Evolutionary conservation across 2,113 vertebrate genomes (phyloP).

Genomic region (Pungitius pungitius): DNA sequence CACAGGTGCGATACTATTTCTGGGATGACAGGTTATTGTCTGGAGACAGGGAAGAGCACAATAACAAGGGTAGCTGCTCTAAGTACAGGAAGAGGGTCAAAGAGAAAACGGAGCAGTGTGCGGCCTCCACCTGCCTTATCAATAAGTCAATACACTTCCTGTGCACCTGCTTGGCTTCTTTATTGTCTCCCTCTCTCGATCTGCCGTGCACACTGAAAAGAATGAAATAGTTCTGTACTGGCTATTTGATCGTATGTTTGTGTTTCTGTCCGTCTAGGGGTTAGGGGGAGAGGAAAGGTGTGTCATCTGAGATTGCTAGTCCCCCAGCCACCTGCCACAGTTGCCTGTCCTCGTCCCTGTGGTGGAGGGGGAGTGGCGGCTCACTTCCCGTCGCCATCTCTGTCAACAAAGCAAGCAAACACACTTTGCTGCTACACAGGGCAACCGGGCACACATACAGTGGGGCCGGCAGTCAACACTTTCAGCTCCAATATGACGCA

Average conservation of each 20-base stretch:
- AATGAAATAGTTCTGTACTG: not conserved
- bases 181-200: not conserved
- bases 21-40: conserved; percentile 28
- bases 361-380: conserved; percentile 36
- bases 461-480: conserved; percentile 48
- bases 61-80: conserved; percentile 24
- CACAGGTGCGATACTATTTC: conserved; percentile 42
- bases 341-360: conserved; percentile 33
- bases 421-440: conserved; percentile 32
- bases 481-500: conserved; percentile 11
- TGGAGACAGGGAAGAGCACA: conserved; percentile 30
- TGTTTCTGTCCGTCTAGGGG: conserved; percentile 3
- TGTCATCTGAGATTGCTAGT: conserved; percentile 57
- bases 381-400: conserved; percentile 43
- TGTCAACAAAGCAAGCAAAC: conserved; percentile 70
- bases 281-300: conserved; percentile 41
- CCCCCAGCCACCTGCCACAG: conserved; percentile 48
- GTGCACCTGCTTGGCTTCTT: conserved; percentile 15
- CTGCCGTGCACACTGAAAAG: conserved; percentile 3
- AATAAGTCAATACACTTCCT: conserved; percentile 36
- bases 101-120: conserved; percentile 8
- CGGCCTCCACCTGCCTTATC: conserved; percentile 38
- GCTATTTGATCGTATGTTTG: conserved; percentile 11
- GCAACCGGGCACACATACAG: conserved; percentile 36
- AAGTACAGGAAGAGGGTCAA: not conserved